A percentile compares a stretch with the other conserved stretches of the same genome.
Conservation (phyloP, 1,140 invertebrate species). For the Temnothorax longispinosus region DNA sequence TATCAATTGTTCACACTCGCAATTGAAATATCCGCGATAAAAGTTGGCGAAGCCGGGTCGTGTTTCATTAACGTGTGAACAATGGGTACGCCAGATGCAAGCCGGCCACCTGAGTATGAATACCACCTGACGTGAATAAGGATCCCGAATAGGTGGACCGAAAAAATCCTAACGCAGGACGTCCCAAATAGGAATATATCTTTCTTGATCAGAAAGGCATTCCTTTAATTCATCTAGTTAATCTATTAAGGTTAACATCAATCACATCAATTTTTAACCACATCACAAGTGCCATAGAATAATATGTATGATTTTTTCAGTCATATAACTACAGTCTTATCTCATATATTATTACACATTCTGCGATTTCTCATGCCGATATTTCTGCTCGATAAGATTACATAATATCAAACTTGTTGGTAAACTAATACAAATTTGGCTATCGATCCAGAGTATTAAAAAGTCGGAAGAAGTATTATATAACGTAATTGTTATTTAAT, state of each 20-base stretch:
- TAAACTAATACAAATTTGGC: background rate
- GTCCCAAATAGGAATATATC: slow-evolving; percentile 61
- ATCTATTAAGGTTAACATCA: background rate
- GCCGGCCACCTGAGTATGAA: slow-evolving; percentile 41
- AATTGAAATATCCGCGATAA: slow-evolving; percentile 25
- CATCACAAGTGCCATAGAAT: background rate
- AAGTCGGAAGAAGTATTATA: background rate
- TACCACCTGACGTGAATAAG: slow-evolving; percentile 51
- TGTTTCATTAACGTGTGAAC: slow-evolving; percentile 55
- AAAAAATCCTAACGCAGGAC: slow-evolving; percentile 58
- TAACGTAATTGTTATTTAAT: background rate
- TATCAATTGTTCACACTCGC: slow-evolving; percentile 46
- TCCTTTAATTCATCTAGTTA: background rate
- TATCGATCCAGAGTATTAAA: background rate
- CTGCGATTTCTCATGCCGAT: background rate
- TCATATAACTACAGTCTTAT: slow-evolving; percentile 8
- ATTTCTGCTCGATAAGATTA: slow-evolving; percentile 3
- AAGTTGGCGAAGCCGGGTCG: slow-evolving; percentile 33
- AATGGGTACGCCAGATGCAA: slow-evolving; percentile 20
- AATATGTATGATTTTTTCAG: background rate
- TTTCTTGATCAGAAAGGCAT: background rate
- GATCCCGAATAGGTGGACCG: slow-evolving; percentile 41
- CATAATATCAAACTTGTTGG: background rate
- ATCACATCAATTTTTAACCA: background rate
- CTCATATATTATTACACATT: background rate